Evolutionary conservation across 2,888 invertebrate genomes (phyloP), one percentile per base, ranked within the genome.

Genomic region (Eretmocerus hayati): DNA sequence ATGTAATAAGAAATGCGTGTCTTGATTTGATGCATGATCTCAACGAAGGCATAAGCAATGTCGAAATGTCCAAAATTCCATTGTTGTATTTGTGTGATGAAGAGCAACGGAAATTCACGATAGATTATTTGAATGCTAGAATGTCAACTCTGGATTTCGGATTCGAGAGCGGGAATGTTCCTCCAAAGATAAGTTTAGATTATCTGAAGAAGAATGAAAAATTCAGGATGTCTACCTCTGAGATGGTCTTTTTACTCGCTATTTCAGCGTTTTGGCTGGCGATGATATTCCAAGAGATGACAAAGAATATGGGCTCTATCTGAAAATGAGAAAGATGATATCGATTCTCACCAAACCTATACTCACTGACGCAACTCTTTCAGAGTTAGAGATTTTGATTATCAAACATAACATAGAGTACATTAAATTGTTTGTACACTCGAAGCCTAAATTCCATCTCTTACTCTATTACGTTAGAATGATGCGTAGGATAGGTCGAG

Each of bases 391-490:
- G 15, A 30, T 21, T 6, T 2, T 18, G 9, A 43, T 36, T 19
- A 36, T 13, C 8, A 19, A 36, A 22, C 33, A 33, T 16, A 15
- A 33, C 19, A 15, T n/a, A 4, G 11, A 19, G 13, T 43, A 35
- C 21, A 20, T 38, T 2, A 1, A 38, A 15, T 15, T 30, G 3
- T 30, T 31, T 31, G 45, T 30, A 8, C 9, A 15, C 16, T 38
- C 31, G 18, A 46, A 40, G 26, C 11, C 31, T 11, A 46, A 33
- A 13, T 40, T 40, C 35, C 40, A 46, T 23, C 9, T 33, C 3
- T 6, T 41, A 41, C 16, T 45, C 1, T 38, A 45, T n/a, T 38
- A 45, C 15, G 5, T 3, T 15, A 18, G 43, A 45, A 8, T 31
- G 9, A n/a, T 31, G 8, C 13, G 15, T 2, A 6, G 11, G 22